Conservation (phyloP, 1,140 invertebrate genomes). For the Lepidurus arcticus region DNA sequence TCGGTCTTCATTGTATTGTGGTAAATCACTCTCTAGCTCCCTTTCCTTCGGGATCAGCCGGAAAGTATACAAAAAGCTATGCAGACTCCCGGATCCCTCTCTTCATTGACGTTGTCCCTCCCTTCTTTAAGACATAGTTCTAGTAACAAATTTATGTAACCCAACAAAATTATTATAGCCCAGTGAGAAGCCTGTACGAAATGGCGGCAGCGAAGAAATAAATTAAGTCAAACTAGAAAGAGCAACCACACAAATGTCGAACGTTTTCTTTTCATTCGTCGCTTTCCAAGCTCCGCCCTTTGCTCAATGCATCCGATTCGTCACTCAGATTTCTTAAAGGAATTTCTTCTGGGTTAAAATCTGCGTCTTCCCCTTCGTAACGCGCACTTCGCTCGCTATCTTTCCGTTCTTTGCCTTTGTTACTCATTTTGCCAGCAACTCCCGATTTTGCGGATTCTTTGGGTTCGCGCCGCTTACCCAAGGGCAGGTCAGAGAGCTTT, state of each 20-base stretch:
- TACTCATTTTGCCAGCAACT: neutral
- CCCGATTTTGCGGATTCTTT: neutral
- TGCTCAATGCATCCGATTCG: neutral
- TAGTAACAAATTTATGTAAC: neutral
- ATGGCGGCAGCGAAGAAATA: constrained; percentile 14
- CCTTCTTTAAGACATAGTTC: neutral
- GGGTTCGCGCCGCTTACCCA: neutral
- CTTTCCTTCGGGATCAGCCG: neutral
- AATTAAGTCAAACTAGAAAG: constrained; percentile 9
- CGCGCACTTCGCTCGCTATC: constrained; percentile 3
- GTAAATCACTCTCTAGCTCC: neutral
- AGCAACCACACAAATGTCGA: neutral
- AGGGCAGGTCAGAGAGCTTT: neutral
- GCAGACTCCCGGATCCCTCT: neutral
- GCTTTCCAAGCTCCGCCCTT: neutral
- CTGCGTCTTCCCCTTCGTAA: neutral
- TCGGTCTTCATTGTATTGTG: constrained; percentile 1
- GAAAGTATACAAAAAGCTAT: constrained; percentile 20
- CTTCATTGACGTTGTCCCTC: neutral
- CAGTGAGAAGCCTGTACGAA: constrained; percentile 5
- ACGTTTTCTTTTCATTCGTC: neutral
- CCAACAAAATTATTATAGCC: constrained; percentile 9
- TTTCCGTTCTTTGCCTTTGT: neutral
- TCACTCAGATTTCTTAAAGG: constrained; percentile 1
- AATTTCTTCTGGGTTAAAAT: neutral